Evolutionary conservation across 1,140 invertebrate species (phyloP).

Genomic region (Atta cephalotes): DNA sequence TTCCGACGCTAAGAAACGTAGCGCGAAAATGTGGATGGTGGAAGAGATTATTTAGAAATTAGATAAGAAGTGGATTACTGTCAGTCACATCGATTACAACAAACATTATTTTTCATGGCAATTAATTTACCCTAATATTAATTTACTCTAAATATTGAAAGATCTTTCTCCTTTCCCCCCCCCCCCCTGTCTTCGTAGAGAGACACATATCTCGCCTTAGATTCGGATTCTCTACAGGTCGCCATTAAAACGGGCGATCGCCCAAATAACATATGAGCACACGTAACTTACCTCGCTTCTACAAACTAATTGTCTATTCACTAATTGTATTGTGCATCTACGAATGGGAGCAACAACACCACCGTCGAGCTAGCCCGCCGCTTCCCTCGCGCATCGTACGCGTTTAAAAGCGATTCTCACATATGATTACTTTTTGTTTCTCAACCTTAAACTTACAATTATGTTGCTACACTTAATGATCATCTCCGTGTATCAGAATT

Average conservation of each 20-base stretch:
- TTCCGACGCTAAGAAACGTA: background rate
- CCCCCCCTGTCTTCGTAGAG: background rate
- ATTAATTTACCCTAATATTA: conserved; percentile 23
- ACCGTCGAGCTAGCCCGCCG: conserved; percentile 63
- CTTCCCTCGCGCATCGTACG: conserved; percentile 40
- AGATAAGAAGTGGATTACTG: conserved; percentile 1
- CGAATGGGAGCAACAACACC: conserved; percentile 85
- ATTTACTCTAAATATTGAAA: background rate
- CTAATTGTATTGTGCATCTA: conserved; percentile 84
- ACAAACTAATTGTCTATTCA: conserved; percentile 81
- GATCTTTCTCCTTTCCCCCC: background rate
- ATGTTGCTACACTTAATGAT: background rate
- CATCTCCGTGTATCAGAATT: background rate
- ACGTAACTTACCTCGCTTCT: conserved; percentile 78
- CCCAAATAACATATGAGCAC: conserved; percentile 34
- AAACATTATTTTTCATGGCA: conserved; percentile 9
- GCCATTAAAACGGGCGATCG: conserved; percentile 56
- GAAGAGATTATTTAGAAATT: background rate
- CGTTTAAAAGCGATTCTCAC: conserved; percentile 2
- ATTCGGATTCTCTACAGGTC: conserved; percentile 47
- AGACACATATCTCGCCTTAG: background rate
- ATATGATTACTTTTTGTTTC: conserved; percentile 2
- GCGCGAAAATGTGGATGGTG: background rate
- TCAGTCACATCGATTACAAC: background rate
- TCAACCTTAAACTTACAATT: conserved; percentile 23